Conservation (phyloP, 2,797 vertebrate species). For the Coendou prehensilis region DNA sequence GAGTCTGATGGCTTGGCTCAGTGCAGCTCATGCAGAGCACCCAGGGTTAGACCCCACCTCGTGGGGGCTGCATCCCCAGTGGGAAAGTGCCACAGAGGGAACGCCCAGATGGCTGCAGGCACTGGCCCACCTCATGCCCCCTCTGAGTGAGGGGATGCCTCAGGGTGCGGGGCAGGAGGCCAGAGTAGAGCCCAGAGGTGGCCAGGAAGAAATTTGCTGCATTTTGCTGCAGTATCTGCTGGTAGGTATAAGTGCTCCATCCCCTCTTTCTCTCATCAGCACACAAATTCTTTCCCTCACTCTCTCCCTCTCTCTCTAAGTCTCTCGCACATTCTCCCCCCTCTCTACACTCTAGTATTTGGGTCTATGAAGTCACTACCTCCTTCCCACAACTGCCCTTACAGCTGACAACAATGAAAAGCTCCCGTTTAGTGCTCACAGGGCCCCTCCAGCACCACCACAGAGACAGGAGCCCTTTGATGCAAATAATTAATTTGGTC, state of each 20-base stretch:
- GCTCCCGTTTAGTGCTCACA: slow-evolving; percentile 61
- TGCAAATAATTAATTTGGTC: slow-evolving; percentile 90
- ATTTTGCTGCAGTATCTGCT: slow-evolving; percentile 86
- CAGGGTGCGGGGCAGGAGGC: not conserved
- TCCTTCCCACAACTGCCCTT: slow-evolving; percentile 76
- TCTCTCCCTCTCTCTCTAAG: not conserved
- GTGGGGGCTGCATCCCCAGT: not conserved
- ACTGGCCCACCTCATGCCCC: fast-evolving
- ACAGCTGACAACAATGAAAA: slow-evolving; percentile 73
- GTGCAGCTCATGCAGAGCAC: not conserved
- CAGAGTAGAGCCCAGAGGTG: not conserved
- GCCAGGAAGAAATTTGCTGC: slow-evolving; percentile 77
- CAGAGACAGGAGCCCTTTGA: slow-evolving; percentile 85
- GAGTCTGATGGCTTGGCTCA: not conserved
- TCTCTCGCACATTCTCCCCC: not conserved
- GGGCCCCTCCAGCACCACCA: slow-evolving; percentile 82
- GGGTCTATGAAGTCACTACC: slow-evolving; percentile 60
- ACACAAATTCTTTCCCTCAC: not conserved
- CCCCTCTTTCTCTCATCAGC: not conserved
- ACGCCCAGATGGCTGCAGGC: not conserved
- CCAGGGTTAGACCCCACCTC: fast-evolving
- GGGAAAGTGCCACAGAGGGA: fast-evolving
- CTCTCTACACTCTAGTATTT: not conserved
- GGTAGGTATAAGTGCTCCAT: not conserved
- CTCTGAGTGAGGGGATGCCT: not conserved